Evolutionary conservation across 2,113 vertebrate species (phyloP), one percentile per base, ranked within the genome.

Genomic region (Megaptera novaeangliae): DNA sequence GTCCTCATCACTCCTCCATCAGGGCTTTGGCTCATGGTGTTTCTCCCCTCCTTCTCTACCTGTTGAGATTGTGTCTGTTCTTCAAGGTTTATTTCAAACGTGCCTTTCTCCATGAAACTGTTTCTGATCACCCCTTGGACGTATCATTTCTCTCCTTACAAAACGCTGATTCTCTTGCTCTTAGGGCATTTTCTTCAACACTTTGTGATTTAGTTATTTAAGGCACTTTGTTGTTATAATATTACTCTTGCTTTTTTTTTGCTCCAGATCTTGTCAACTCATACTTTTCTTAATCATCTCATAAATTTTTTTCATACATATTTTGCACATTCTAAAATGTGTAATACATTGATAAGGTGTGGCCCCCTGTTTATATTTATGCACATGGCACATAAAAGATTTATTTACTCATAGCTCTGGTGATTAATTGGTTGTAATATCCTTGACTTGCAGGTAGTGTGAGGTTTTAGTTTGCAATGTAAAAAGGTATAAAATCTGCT

Each of bases 1-100:
- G 0, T 20, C 61, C 49, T 29, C 2, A 3, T 25, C 25, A 1
- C 23, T 36, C 29, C 25, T 59, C 52, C n/a, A 0, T 9, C 10
- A 12, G 39, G 21, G 2, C 5, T 36, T 84, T 27, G 27, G 4
- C 8, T 46, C 8, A 0, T n/a, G 11, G 0, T 39, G 2, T 9
- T 64, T 49, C 57, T 74, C 63, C 23, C 78, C 20, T 34, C 20
- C 29, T 75, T 78, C 41, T 68, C 75, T 59, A 1, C 41, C 55
- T 71, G 3, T 21, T 72, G 63, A 66, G 41, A 11, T 23, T 5
- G 1, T 31, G 2, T 69, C 52, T 95, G 20, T 84, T 63, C 23
- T 66, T 90, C 63, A 46, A 63, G 25, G 17, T 59, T 25, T 88
- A 1, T 46, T 66, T 86, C 25, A 69, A n/a, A 23, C 34, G n/a